These are phyloP conservation scores for Crenichthys baileyi DNA, from an alignment of 2,797 vertebrate species.

Conservation along the genomic window DNA sequence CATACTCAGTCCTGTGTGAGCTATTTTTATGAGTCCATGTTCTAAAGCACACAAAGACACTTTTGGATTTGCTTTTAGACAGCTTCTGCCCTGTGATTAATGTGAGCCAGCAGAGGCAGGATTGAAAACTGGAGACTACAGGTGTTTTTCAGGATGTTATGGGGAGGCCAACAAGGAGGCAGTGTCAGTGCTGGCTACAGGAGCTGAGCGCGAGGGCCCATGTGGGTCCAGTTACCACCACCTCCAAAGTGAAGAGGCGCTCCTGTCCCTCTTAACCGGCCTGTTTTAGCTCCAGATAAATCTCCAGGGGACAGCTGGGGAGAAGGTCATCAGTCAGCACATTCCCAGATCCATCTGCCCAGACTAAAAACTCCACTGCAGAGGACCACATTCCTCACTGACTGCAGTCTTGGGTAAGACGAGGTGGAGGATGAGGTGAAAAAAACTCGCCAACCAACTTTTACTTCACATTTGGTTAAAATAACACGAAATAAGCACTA, in stretches of 20 bases:
- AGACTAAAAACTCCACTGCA: constrained; percentile 64
- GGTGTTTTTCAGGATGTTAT: constrained; percentile 49
- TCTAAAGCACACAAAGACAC: constrained; percentile 41
- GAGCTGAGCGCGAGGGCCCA: constrained; percentile 9
- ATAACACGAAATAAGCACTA: neutral
- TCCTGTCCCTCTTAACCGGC: constrained; percentile 55
- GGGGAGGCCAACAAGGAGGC: constrained; percentile 34
- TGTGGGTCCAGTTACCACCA: constrained; percentile 69
- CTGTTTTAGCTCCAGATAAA: constrained; percentile 81
- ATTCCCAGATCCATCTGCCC: constrained; percentile 71
- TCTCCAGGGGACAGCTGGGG: constrained; percentile 76
- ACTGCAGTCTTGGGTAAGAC: constrained; percentile 35
- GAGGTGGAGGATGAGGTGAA: neutral
- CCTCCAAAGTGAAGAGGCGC: constrained; percentile 46
- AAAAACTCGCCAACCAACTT: constrained; percentile 1
- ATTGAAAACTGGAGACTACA: constrained; percentile 56
- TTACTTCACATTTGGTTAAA: constrained; percentile 6
- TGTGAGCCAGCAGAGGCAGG: constrained; percentile 24
- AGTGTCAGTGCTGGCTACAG: constrained; percentile 20
- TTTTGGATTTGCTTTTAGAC: constrained; percentile 27
- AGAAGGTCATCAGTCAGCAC: constrained; percentile 77
- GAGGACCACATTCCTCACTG: constrained; percentile 58
- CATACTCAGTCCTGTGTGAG: constrained; percentile 61
- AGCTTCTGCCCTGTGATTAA: constrained; percentile 42
- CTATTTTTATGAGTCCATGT: constrained; percentile 73